Percentiles rank a stretch among this genome's conserved stretches.
phyloP scores from a whole-genome alignment of 2,797 vertebrate species.

The Danio aesculapii region DNA sequence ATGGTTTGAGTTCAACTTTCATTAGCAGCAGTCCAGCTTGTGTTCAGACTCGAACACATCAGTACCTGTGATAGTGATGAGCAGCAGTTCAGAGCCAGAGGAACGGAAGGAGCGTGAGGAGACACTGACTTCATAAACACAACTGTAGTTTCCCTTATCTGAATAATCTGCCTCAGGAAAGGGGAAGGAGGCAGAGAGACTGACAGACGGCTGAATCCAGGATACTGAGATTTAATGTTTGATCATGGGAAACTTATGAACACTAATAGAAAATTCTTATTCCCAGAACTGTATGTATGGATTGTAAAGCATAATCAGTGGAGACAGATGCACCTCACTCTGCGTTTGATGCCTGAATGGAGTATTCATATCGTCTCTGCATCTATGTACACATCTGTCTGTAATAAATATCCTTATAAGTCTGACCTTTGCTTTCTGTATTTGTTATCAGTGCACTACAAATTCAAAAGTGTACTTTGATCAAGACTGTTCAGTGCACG shows the following conservation, averaged over 20 bases:
- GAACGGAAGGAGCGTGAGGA: conserved; percentile 53
- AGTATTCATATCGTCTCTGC: conserved; percentile 27
- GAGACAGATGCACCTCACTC: not conserved
- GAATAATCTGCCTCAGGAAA: conserved; percentile 63
- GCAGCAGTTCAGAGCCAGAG: not conserved
- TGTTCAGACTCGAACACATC: not conserved
- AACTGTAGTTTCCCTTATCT: conserved; percentile 72
- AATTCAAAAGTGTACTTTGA: not conserved
- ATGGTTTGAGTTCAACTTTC: too few species aligned
- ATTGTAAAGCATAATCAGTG: conserved; percentile 16
- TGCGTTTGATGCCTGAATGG: conserved; percentile 27
- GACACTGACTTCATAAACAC: conserved; percentile 70
- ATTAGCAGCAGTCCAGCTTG: not conserved
- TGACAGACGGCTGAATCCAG: conserved; percentile 49
- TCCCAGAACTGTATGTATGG: conserved; percentile 19
- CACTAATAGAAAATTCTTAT: conserved; percentile 12
- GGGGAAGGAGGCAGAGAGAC: conserved; percentile 66
- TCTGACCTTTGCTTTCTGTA: conserved; percentile 13
- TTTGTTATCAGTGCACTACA: not conserved
- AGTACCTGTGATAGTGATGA: not conserved
- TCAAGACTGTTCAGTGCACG: not conserved
- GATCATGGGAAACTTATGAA: conserved; percentile 29
- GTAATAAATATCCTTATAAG: conserved; percentile 55
- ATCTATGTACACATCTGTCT: conserved; percentile 53
- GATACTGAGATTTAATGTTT: conserved; percentile 7